A percentile compares a stretch with the other conserved stretches of the same genome.
Conservation (phyloP, 2,888 invertebrate genomes). For the Amphimallon solstitiale region DNA sequence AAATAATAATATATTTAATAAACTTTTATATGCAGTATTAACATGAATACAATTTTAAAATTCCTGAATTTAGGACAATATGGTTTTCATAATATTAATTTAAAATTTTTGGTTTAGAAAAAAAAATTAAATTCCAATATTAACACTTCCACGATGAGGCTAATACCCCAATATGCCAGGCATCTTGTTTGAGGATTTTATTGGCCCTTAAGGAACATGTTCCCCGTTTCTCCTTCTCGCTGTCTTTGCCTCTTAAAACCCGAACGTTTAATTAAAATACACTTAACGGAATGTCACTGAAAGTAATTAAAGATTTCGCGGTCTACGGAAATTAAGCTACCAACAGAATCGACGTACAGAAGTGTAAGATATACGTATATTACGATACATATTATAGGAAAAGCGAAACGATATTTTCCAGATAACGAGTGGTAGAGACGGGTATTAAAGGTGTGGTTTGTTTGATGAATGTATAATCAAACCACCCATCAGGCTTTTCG, state of each 20-base stretch:
- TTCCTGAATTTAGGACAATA: no score
- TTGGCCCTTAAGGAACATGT: constrained; percentile 32
- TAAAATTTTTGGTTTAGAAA: no score
- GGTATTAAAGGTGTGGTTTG: constrained; percentile 50
- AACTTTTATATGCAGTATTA: no score
- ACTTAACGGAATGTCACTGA: constrained; percentile 37
- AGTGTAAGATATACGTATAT: not conserved
- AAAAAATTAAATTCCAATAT: constrained; percentile 2
- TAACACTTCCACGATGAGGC: constrained; percentile 14
- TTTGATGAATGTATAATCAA: constrained; percentile 48
- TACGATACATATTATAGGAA: not conserved
- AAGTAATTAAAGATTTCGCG: constrained; percentile 48
- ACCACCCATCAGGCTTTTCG: constrained; percentile 40
- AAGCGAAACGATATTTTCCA: not conserved
- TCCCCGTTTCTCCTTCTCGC: constrained; percentile 4
- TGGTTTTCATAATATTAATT: no score
- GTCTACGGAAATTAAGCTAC: constrained; percentile 34
- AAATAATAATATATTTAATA: no score
- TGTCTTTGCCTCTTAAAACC: constrained; percentile 20
- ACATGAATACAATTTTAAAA: no score
- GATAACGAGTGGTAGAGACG: constrained; percentile 42
- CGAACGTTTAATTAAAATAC: constrained; percentile 32
- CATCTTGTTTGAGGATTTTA: constrained; percentile 30
- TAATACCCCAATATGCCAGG: constrained; percentile 22
- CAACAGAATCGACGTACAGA: not conserved